A percentile compares a stretch with the other conserved stretches of the same genome.
Conservation (phyloP, 1,140 invertebrate genomes). For the Cryptotermes secundus region DNA sequence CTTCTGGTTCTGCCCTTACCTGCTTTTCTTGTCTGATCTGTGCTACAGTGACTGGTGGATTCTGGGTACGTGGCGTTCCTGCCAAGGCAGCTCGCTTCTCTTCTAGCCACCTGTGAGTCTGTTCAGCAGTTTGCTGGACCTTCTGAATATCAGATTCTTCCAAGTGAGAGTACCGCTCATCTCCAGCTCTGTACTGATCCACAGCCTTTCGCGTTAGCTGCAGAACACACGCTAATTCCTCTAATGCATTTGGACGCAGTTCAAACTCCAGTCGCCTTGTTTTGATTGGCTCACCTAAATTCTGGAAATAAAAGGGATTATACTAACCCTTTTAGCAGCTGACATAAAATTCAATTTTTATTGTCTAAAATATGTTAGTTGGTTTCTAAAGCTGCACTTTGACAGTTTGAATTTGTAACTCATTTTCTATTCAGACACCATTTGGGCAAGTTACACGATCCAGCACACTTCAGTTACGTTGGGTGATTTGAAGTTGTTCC, state of each 20-base stretch:
- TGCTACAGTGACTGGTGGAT: constrained; percentile 71
- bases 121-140: constrained; percentile 53
- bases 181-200: constrained; percentile 63
- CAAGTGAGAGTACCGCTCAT: constrained; percentile 81
- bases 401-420: no score
- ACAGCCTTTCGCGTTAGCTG: constrained; percentile 74
- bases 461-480: no score
- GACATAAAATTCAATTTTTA: no score
- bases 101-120: constrained; percentile 71
- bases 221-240: constrained; percentile 72
- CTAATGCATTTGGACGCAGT: constrained; percentile 69
- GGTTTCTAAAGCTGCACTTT: no score
- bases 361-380: no score
- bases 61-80: constrained; percentile 59
- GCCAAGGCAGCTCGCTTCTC: constrained; percentile 61
- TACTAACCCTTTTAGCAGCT: no score
- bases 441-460: no score
- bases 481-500: no score
- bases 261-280: constrained; percentile 75
- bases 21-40: constrained; percentile 74
- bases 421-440: no score
- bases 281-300: constrained; percentile 82
- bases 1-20: constrained; percentile 48
- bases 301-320: constrained; percentile 51
- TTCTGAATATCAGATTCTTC: constrained; percentile 78